Evolutionary conservation across 2,113 vertebrate genomes (phyloP).

Genomic region (Callochromis pleurospilus): DNA sequence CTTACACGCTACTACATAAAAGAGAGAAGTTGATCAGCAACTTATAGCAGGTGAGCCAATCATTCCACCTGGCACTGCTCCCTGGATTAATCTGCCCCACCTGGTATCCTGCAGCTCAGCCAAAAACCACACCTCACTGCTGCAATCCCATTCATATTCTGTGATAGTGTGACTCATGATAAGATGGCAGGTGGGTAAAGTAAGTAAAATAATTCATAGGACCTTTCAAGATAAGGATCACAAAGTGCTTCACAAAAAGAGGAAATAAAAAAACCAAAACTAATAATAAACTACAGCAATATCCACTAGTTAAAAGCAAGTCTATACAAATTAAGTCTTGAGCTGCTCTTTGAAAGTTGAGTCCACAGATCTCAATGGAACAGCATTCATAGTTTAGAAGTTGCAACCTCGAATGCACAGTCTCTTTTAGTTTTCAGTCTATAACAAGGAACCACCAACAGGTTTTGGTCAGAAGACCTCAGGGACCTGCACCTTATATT

Average conservation of each 20-base stretch:
- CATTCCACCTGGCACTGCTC: not conserved
- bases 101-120: not conserved
- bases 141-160: not conserved
- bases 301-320: not conserved
- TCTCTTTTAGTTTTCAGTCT: not conserved
- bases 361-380: not conserved
- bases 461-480: not conserved
- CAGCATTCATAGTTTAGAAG: not conserved
- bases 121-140: not conserved
- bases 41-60: not conserved
- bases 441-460: not conserved
- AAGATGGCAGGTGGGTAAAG: not conserved
- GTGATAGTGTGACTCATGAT: not conserved
- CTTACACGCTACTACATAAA: not conserved
- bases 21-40: not conserved
- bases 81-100: not conserved
- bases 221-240: not conserved
- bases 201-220: not conserved
- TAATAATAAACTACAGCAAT: not conserved
- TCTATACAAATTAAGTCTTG: not conserved
- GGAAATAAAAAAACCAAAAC: fast-evolving
- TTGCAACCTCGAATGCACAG: not conserved
- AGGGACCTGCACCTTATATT: not conserved
- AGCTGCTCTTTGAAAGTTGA: not conserved
- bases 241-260: not conserved